Evolutionary conservation across 2,888 invertebrate species (phyloP), one percentile per base, ranked within the genome.

Genomic region (Tuta absoluta): DNA sequence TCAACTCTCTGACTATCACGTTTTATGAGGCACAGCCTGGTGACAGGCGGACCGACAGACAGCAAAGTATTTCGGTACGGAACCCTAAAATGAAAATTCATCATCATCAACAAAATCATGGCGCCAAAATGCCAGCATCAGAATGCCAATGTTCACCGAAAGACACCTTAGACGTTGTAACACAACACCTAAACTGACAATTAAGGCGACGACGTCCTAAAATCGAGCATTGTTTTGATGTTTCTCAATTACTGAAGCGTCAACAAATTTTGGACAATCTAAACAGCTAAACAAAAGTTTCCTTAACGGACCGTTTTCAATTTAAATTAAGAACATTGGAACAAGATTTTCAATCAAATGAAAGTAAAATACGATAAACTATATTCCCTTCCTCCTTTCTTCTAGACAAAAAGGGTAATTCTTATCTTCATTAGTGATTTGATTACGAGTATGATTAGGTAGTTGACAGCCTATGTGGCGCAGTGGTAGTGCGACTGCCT

Each of bases 61-160:
- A n/a, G n/a, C n/a, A n/a, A n/a, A n/a, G n/a, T n/a, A n/a, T n/a
- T n/a, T n/a, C n/a, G n/a, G n/a, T n/a, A n/a, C n/a, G n/a, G n/a
- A n/a, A n/a, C n/a, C n/a, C n/a, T n/a, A 17, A n/a, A n/a, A n/a
- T 21, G 19, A 21, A 21, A 49, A 21, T 12, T 19, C 21, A 8
- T 1, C 17, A 19, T 49, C 11, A 49, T 19, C 45, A 41, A 17
- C 45, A 45, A 45, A 49, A 5, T 7, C 17, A 21, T 21, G 49
- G 49, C 49, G 49, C 49, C 33, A 33, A 37, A 62, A 51, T 62
- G 23, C 12, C 49, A 62, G 60, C 21, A 45, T 23, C n/a, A 14
- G 17, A 49, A 21, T 19, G 11, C 19, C 21, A 49, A 21, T 3
- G 5, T 45, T 17, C n/a, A 17, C 45, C 45, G 21, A 49, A 49